Evolutionary conservation across 2,888 invertebrate species (phyloP).

Genomic region (Trachelus iudaicus): DNA sequence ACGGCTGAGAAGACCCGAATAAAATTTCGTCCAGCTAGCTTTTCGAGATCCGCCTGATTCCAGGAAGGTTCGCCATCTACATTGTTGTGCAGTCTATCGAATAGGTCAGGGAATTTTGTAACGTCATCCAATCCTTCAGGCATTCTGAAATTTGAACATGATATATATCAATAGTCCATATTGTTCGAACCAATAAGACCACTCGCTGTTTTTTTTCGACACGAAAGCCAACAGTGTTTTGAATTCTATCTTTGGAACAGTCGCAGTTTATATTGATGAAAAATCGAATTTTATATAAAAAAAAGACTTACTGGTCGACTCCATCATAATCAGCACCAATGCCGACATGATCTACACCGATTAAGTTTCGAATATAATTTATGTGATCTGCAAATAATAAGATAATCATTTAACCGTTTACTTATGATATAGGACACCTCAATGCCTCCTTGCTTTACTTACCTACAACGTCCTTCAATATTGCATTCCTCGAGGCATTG

Average conservation of each 20-base stretch:
- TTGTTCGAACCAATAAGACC: too few relatives aligned
- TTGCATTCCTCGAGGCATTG: conserved; percentile 66
- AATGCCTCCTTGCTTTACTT: conserved; percentile 42
- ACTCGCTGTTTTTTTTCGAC: too few relatives aligned
- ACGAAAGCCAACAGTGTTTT: too few relatives aligned
- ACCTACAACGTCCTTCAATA: conserved; percentile 77
- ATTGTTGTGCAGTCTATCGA: conserved; percentile 62
- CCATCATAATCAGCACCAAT: conserved; percentile 70
- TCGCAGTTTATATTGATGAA: background rate
- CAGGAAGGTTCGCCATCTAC: conserved; percentile 53
- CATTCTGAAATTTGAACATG: conserved; percentile 47
- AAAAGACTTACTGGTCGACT: conserved; percentile 53
- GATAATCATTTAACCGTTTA: too few relatives aligned
- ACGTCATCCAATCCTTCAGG: conserved; percentile 68
- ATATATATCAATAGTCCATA: background rate
- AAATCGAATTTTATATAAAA: background rate
- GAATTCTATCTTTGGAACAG: background rate
- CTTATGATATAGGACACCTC: background rate
- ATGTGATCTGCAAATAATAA: conserved; percentile 64
- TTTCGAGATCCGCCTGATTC: conserved; percentile 65
- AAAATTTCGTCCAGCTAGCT: conserved; percentile 67
- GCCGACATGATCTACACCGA: conserved; percentile 68
- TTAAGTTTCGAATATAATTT: conserved; percentile 67
- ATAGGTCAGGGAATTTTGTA: conserved; percentile 67
- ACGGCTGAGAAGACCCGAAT: conserved; percentile 65